phyloP scores from a whole-genome alignment of 2,113 vertebrate species.

The Gorsachius goisagi region DNA sequence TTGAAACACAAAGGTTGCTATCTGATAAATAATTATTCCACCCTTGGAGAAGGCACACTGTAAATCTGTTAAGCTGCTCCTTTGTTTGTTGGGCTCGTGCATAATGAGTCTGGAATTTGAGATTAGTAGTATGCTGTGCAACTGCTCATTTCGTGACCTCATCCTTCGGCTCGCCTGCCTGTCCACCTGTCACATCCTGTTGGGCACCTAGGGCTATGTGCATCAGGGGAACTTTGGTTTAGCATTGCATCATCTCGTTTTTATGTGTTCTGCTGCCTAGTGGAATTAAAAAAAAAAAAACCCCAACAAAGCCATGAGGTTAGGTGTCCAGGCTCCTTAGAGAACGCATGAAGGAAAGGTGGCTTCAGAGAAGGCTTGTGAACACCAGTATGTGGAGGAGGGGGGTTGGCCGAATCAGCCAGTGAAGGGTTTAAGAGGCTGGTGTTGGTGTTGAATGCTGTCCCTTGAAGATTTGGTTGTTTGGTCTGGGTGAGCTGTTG shows the following conservation, averaged over 20 bases:
- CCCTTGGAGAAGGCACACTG: conserved; percentile 14
- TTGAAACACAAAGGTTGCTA: background rate
- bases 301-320: background rate
- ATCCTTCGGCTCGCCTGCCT: conserved; percentile 3
- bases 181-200: conserved; percentile 60
- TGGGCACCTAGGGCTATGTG: conserved; percentile 41
- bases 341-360: background rate
- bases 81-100: conserved; percentile 45
- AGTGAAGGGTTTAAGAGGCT: background rate
- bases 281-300: background rate
- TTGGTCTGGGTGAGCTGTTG: background rate
- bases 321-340: background rate
- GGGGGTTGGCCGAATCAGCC: background rate
- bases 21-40: conserved; percentile 47
- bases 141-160: conserved; percentile 40
- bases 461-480: background rate
- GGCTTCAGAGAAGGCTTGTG: background rate
- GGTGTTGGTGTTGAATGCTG: background rate
- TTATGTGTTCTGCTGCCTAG: background rate
- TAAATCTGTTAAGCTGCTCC: conserved; percentile 34
- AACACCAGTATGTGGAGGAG: background rate
- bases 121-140: conserved; percentile 28
- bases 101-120: conserved; percentile 58
- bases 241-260: conserved; percentile 26
- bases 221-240: background rate